Percentiles rank a stretch among this genome's conserved stretches.
phyloP scores from a whole-genome alignment of 2,113 vertebrate genomes.

The Tricholaema leucomelas region DNA sequence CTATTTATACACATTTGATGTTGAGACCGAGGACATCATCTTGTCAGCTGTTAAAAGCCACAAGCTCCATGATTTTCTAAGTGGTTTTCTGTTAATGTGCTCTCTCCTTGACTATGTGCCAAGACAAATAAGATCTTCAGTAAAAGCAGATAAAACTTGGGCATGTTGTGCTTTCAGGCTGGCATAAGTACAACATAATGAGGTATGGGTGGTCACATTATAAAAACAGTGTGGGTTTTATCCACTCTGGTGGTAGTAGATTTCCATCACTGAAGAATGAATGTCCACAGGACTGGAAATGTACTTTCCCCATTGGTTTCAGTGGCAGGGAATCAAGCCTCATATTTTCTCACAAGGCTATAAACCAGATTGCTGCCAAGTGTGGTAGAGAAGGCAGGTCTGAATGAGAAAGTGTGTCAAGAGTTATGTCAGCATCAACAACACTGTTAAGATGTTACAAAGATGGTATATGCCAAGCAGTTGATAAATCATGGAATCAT shows the following conservation, averaged over 20 bases:
- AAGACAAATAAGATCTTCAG: background rate
- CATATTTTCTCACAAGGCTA: background rate
- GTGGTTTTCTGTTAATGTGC: background rate
- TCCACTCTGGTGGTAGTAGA: background rate
- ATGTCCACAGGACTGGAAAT: background rate
- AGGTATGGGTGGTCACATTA: background rate
- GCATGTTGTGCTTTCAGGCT: background rate
- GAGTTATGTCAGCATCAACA: background rate
- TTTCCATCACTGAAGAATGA: background rate
- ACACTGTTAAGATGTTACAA: fast-evolving
- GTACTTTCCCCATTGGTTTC: background rate
- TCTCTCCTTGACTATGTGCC: background rate
- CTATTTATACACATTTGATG: background rate
- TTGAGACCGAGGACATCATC: background rate
- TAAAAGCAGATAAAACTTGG: background rate
- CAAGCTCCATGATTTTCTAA: background rate
- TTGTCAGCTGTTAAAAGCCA: background rate
- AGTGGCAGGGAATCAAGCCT: background rate
- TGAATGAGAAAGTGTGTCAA: background rate
- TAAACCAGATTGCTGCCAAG: fast-evolving
- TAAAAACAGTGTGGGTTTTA: background rate
- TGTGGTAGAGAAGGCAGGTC: background rate
- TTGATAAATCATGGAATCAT: too few relatives aligned
- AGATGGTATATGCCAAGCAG: background rate
- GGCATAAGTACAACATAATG: background rate